A percentile compares a stretch with the other conserved stretches of the same genome.
Conservation (phyloP, 2,888 invertebrate species). For the Hyppa rectilinea region DNA sequence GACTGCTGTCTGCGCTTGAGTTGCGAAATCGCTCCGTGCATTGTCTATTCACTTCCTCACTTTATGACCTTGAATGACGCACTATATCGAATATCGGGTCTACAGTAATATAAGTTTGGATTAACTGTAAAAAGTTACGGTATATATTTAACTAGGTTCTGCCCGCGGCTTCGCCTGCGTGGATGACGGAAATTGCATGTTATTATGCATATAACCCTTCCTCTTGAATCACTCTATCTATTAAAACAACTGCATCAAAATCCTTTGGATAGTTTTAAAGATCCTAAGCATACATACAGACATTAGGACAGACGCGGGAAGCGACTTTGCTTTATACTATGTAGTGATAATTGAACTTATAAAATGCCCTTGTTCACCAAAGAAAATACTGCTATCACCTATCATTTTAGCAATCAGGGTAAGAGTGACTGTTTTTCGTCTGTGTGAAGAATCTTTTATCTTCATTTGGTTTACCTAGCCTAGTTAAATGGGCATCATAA, state of each 20-base stretch:
- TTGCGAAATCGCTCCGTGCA: slow-evolving; percentile 72
- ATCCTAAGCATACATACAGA: no score
- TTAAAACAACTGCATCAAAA: no score
- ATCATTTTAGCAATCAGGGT: background rate
- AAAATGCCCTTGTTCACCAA: background rate
- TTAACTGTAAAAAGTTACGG: slow-evolving; percentile 34
- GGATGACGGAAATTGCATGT: no score
- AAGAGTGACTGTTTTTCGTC: background rate
- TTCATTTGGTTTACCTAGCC: background rate
- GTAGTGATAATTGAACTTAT: no score
- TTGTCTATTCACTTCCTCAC: slow-evolving; percentile 66
- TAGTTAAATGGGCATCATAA: background rate
- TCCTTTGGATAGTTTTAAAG: no score
- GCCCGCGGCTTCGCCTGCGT: no score
- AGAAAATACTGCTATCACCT: background rate
- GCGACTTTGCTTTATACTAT: no score
- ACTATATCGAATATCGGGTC: slow-evolving; percentile 56
- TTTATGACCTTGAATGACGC: slow-evolving; percentile 56
- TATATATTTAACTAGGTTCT: no score
- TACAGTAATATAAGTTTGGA: slow-evolving; percentile 28
- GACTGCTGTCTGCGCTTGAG: slow-evolving; percentile 68
- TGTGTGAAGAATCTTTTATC: background rate
- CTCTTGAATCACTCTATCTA: no score
- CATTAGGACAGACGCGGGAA: no score
- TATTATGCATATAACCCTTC: no score